These are phyloP conservation scores for Cepphus grylle DNA, from an alignment of 2,113 vertebrate genomes.

Conservation along the genomic window DNA sequence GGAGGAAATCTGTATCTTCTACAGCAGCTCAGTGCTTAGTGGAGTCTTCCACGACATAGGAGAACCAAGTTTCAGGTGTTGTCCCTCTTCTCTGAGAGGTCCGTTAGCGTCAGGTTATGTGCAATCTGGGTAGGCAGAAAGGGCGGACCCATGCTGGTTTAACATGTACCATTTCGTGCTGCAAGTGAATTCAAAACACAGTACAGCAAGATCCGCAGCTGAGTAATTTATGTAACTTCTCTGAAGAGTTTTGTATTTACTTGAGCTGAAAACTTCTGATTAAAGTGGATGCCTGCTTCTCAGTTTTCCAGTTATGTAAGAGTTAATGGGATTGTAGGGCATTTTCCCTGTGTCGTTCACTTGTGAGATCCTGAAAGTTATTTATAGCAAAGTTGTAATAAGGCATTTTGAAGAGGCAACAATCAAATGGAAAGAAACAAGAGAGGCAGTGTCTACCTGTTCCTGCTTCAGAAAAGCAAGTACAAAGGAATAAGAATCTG, in stretches of 20 bases:
- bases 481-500: neutral
- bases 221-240: neutral
- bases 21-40: neutral
- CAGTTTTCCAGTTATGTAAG: neutral
- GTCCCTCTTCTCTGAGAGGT: neutral
- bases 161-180: neutral
- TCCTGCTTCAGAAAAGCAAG: neutral
- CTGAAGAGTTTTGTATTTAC: neutral
- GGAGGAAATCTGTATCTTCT: neutral
- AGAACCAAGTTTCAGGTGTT: neutral
- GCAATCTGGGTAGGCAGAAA: neutral
- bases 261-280: neutral
- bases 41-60: neutral
- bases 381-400: neutral
- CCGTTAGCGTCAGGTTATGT: neutral
- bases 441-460: neutral
- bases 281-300: neutral
- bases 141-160: neutral
- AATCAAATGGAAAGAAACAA: neutral
- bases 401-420: neutral
- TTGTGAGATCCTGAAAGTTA: neutral
- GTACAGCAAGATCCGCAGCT: neutral
- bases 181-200: neutral
- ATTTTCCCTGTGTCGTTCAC: neutral
- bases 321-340: neutral